Conservation (phyloP, 2,797 vertebrate genomes). For the Enteromius paludinosus region DNA sequence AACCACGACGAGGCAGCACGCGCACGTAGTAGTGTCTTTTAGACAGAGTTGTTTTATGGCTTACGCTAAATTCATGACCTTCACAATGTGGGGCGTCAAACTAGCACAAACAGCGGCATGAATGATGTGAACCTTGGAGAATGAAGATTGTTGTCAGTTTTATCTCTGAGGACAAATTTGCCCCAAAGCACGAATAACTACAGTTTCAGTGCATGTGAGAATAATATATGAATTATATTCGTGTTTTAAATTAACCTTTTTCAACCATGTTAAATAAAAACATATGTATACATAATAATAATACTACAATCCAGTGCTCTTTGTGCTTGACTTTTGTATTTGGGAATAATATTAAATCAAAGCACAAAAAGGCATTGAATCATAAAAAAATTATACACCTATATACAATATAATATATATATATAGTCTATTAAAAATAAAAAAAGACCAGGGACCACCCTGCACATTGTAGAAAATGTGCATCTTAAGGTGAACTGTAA, state of each 20-base stretch:
- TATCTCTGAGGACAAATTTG: no score
- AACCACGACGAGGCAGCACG: slow-evolving; percentile 57
- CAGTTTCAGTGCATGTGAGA: no score
- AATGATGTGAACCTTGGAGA: neutral
- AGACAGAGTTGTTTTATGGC: slow-evolving; percentile 11
- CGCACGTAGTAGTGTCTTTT: neutral
- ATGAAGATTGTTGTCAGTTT: no score
- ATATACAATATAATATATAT: neutral
- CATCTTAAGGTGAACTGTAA: neutral
- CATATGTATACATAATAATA: no score
- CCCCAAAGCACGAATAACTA: no score
- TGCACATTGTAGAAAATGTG: neutral
- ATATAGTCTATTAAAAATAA: neutral
- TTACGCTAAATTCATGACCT: slow-evolving; percentile 50
- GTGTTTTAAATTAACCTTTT: no score
- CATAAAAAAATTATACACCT: neutral
- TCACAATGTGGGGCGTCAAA: slow-evolving; percentile 35
- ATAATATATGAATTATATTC: no score
- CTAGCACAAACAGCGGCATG: neutral
- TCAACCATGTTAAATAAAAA: no score
- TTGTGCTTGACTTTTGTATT: neutral
- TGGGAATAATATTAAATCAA: neutral
- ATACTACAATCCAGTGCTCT: neutral
- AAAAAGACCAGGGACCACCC: neutral
- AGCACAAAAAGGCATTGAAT: neutral